A percentile compares a stretch with the other conserved stretches of the same genome.
These are phyloP conservation scores for Saguinus midas DNA, from an alignment of 2,113 vertebrate genomes.

Conservation along the genomic window DNA sequence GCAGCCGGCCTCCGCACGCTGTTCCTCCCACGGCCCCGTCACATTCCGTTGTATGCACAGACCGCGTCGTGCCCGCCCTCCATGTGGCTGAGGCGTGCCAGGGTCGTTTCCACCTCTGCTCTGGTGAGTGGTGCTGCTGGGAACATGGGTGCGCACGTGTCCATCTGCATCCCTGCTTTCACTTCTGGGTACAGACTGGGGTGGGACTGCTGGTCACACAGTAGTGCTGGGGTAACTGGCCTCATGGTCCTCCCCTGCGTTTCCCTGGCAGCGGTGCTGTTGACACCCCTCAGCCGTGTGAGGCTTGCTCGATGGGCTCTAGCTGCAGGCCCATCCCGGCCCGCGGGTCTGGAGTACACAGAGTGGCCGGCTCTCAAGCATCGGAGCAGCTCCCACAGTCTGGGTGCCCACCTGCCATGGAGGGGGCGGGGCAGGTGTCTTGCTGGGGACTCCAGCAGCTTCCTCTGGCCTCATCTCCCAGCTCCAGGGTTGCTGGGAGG, in stretches of 20 bases:
- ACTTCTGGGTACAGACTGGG: accelerated
- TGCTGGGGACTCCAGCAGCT: accelerated
- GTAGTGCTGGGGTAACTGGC: not conserved
- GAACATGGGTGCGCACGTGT: accelerated
- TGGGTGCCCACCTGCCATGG: accelerated
- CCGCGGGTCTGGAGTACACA: no score
- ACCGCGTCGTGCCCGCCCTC: accelerated
- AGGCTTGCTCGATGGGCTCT: accelerated
- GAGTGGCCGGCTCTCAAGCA: not conserved
- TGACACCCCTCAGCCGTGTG: accelerated
- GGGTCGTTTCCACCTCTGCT: not conserved
- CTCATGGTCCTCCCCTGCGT: accelerated
- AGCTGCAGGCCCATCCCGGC: accelerated
- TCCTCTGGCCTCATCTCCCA: accelerated
- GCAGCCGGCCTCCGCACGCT: accelerated
- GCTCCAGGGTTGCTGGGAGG: not conserved
- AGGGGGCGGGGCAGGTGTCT: accelerated
- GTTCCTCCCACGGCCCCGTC: accelerated
- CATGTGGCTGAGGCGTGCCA: accelerated
- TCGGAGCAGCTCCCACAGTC: not conserved
- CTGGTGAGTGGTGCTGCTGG: accelerated
- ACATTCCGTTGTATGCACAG: accelerated
- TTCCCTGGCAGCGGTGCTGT: not conserved
- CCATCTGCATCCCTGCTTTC: no score
- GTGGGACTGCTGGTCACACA: accelerated